phyloP scores from a whole-genome alignment of 2,113 vertebrate species.

The Fregata magnificens region DNA sequence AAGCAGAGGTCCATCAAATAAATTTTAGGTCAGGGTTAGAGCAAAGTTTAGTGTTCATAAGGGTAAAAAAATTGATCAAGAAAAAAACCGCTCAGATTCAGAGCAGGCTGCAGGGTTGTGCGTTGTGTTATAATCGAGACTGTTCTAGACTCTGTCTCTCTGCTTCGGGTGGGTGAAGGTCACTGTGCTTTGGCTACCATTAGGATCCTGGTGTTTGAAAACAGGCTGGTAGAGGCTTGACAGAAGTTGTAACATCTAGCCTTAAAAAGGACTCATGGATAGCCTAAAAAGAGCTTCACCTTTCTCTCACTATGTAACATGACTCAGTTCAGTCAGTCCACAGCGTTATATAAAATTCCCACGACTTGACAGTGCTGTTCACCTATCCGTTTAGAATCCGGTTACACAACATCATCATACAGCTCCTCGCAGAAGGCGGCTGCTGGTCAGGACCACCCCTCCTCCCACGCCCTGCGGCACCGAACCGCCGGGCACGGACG shows the following conservation, averaged over 20 bases:
- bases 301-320: not conserved
- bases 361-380: no score
- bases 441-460: not conserved
- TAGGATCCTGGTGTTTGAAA: not conserved
- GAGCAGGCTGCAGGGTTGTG: not conserved
- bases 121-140: not conserved
- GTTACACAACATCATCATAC: accelerated
- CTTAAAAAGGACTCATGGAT: not conserved
- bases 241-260: not conserved
- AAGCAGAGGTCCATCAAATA: not conserved
- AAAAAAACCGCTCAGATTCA: not conserved
- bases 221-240: not conserved
- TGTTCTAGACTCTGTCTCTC: not conserved
- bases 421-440: not conserved
- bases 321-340: not conserved
- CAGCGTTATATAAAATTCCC: not conserved
- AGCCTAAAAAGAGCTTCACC: not conserved
- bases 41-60: not conserved
- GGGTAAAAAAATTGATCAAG: not conserved
- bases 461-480: not conserved
- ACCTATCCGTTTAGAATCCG: accelerated
- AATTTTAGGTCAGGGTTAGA: not conserved
- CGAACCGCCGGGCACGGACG: accelerated
- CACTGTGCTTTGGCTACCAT: not conserved
- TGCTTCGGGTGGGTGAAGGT: not conserved